A percentile compares a stretch with the other conserved stretches of the same genome.
Conservation (phyloP, 2,797 vertebrate species). For the Lepilemur septentrionalis region DNA sequence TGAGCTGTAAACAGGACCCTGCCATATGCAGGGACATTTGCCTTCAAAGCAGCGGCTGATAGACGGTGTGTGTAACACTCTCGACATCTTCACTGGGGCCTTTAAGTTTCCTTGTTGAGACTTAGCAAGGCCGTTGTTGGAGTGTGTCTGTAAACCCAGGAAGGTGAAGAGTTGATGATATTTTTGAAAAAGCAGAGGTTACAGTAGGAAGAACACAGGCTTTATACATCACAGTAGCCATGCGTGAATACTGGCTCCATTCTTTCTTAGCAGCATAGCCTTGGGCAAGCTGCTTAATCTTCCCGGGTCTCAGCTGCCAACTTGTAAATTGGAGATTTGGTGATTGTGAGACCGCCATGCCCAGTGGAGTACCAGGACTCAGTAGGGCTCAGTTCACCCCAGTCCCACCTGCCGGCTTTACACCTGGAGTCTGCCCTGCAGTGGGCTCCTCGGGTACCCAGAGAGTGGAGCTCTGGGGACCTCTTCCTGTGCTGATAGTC, state of each 20-base stretch:
- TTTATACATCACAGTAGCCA: background rate
- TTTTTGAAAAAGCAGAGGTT: background rate
- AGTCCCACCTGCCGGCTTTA: background rate
- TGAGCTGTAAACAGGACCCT: background rate
- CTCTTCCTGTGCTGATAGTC: background rate
- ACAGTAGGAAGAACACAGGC: background rate
- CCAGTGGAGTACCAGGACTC: fast-evolving
- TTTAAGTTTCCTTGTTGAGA: background rate
- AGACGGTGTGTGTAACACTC: background rate
- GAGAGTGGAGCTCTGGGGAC: background rate
- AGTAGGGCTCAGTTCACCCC: background rate
- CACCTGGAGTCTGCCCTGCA: background rate
- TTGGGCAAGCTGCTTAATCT: background rate
- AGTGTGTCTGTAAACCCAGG: background rate
- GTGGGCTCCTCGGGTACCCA: background rate
- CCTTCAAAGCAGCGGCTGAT: background rate
- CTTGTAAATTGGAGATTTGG: background rate
- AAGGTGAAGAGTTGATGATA: background rate
- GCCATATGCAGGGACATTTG: background rate
- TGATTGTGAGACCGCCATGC: background rate
- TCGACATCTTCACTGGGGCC: background rate
- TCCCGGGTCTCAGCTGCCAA: background rate
- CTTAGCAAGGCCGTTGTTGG: background rate
- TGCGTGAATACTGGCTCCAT: background rate
- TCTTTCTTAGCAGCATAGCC: background rate